Percentiles rank a stretch among this genome's conserved stretches.
Evolutionary conservation across 2,888 invertebrate genomes (phyloP).

Genomic region (Polyploca ridens): DNA sequence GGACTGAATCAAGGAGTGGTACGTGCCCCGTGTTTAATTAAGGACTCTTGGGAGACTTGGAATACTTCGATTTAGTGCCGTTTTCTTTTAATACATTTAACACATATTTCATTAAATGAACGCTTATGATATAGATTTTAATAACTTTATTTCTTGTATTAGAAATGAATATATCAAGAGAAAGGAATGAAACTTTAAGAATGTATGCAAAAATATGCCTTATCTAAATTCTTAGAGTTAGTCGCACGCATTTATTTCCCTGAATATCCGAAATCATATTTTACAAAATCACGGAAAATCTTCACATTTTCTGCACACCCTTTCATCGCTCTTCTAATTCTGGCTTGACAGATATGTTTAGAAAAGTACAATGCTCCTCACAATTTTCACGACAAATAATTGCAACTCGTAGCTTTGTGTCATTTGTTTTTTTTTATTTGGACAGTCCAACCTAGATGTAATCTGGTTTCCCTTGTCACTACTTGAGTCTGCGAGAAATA

Average conservation of each 20-base stretch:
- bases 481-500: neutral
- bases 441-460: too few relatives aligned
- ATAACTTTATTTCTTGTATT: neutral
- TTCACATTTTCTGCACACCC: neutral
- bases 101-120: conserved; percentile 36
- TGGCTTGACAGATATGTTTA: neutral
- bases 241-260: too few relatives aligned
- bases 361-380: too few relatives aligned
- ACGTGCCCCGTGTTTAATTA: conserved; percentile 83
- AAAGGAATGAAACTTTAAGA: too few relatives aligned
- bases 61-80: conserved; percentile 81
- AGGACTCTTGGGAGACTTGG: conserved; percentile 73
- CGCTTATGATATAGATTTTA: neutral
- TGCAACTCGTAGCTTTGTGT: neutral
- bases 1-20: conserved; percentile 83
- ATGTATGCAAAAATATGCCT: too few relatives aligned
- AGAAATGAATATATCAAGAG: neutral
- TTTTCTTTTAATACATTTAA: conserved; percentile 68
- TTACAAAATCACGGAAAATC: neutral
- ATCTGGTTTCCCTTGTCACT: too few relatives aligned
- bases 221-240: too few relatives aligned
- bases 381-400: neutral
- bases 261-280: too few relatives aligned
- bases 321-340: neutral
- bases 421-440: too few relatives aligned